A percentile compares a stretch with the other conserved stretches of the same genome.
Evolutionary conservation across 2,888 invertebrate genomes (phyloP).

Genomic region (Nomada goodeniana): DNA sequence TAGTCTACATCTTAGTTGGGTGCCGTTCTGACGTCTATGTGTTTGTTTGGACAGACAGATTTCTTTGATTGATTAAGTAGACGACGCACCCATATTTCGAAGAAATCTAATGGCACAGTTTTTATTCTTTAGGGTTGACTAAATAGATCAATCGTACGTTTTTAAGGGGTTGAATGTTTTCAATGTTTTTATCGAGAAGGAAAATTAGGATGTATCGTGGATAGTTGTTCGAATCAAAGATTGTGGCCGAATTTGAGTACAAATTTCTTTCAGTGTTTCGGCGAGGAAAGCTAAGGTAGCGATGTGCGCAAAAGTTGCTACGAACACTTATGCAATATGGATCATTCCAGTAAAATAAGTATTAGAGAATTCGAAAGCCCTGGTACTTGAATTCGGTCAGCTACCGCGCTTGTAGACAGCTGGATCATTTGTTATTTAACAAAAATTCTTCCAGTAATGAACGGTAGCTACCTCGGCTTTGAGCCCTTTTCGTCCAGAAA

Average conservation of each 20-base stretch:
- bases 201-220: not conserved
- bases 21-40: too few species aligned
- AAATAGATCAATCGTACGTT: not conserved
- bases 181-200: not conserved
- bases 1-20: not conserved
- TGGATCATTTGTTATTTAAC: not conserved
- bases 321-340: not conserved
- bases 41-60: too few species aligned
- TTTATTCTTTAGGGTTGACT: too few species aligned
- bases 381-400: too few species aligned
- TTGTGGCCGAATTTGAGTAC: conserved; percentile 8
- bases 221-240: not conserved
- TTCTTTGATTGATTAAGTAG: not conserved
- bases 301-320: conserved; percentile 18
- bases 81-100: too few species aligned
- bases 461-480: conserved; percentile 36
- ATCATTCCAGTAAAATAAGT: conserved; percentile 8
- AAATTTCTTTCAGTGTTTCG: conserved; percentile 31
- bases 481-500: not conserved
- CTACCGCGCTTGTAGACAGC: not conserved
- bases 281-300: conserved; percentile 32
- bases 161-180: not conserved
- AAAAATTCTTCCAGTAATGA: not conserved
- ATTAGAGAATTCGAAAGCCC: not conserved
- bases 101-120: too few species aligned